Conservation (phyloP, 2,113 vertebrate genomes). For the Marmota flaviventris region DNA sequence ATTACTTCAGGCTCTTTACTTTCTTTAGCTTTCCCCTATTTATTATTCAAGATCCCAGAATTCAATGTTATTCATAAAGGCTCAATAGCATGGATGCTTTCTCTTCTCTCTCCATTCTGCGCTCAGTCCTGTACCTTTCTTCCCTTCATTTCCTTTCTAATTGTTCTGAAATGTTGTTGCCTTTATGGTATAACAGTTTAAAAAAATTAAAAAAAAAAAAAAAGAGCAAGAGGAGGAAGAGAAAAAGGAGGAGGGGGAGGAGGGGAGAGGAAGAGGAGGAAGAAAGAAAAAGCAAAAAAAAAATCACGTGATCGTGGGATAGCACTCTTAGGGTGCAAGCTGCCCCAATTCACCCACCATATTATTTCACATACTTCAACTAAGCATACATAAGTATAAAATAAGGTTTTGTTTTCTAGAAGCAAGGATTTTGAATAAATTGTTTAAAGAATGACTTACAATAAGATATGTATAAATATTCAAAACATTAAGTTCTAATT, state of each 20-base stretch:
- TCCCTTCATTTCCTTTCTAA: background rate
- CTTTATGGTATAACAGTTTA: background rate
- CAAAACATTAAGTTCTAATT: background rate
- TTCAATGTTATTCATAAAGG: background rate
- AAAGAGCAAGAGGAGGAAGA: too few species aligned
- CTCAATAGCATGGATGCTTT: background rate
- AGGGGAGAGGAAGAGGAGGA: too few species aligned
- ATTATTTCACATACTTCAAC: background rate
- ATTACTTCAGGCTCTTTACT: background rate
- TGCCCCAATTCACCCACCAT: background rate
- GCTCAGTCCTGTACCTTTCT: too few species aligned
- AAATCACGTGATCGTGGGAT: background rate
- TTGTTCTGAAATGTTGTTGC: background rate
- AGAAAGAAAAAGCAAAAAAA: too few species aligned
- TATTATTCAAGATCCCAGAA: background rate
- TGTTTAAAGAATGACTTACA: background rate
- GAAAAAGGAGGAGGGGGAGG: too few species aligned
- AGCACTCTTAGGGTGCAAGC: background rate
- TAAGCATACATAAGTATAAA: background rate
- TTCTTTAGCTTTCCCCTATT: background rate
- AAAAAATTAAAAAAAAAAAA: background rate
- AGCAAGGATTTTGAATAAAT: conserved; percentile 27
- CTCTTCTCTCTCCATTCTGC: background rate
- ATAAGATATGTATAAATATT: background rate
- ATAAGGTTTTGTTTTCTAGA: background rate